Base-by-base conservation (phyloP, 92 coral and sea anemone species). In the Porites cylindrica region DNA sequence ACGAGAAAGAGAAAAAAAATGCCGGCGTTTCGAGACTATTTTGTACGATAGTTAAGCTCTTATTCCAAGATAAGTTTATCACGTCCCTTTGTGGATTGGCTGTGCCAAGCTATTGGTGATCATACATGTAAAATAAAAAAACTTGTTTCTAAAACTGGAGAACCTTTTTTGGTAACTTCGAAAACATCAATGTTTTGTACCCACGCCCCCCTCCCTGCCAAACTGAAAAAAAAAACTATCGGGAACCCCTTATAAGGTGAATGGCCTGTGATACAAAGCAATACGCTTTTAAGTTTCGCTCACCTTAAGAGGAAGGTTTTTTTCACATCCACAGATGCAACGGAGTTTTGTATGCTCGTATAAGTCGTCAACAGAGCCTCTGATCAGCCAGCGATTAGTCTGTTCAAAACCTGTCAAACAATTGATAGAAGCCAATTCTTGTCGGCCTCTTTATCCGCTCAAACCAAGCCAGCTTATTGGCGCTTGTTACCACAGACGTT, bases 391-490 rank as follows among this genome's bases (percentile, higher is more conserved):
- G 64, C 47, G 18, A 14, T 75, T 9, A 75, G 64, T 19, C 78
- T 75, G 1, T 53, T 11, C 32, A 73, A 8, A 11, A 75, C 43
- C 78, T 75, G 78, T 75, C 78, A 75, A 21, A 21, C 54, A 21
- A 38, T 52, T 75, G 78, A 75, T 75, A 51, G 21, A 75, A 75
- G 64, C 78, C 78, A 75, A 75, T 63, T 19, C 24, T 56, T 53
- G 78, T 58, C 78, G 78, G 78, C 24, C 16, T 43, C 62, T 75
- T 21, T 10, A 20, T 16, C 47, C 10, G 38, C 72, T 12, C 38
- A 67, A 66, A n/a, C 53, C 78, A 75, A 18, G 64, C 38, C 14
- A 53, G 63, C 64, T 75, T 52, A 75, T 75, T 75, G 63, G 78
- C 16, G 53, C 21, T 70, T 69, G 38, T 10, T 51, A 8, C 51